These are phyloP conservation scores for Patagioenas fasciata DNA, from an alignment of 2,113 vertebrate species.

Conservation along the genomic window DNA sequence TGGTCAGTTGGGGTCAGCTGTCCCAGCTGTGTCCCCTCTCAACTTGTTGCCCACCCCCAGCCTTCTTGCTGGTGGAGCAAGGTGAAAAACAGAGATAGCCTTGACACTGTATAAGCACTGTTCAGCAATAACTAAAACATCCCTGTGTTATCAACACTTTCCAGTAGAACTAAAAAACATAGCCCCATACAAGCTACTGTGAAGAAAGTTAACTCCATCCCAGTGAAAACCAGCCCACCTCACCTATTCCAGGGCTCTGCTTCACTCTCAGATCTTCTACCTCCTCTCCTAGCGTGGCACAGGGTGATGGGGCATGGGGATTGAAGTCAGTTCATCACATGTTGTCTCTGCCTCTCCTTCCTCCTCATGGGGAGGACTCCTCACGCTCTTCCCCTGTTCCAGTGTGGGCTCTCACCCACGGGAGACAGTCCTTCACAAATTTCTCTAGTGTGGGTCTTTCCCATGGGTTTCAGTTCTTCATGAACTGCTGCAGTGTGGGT, in stretches of 20 bases:
- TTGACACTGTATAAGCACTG: no score
- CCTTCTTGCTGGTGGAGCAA: rapidly evolving
- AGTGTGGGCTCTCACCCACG: not conserved
- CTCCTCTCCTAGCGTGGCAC: rapidly evolving
- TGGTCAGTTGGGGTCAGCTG: not conserved
- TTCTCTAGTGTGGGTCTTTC: no score
- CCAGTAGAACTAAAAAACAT: not conserved
- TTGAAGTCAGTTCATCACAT: not conserved
- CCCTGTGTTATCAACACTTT: rapidly evolving
- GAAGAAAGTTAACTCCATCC: not conserved
- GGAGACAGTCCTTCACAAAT: no score
- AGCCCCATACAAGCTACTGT: not conserved
- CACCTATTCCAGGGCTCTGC: not conserved
- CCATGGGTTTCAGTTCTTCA: not conserved
- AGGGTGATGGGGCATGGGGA: not conserved
- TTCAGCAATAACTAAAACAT: not conserved
- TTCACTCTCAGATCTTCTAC: not conserved
- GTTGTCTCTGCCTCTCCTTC: not conserved
- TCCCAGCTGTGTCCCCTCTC: not conserved
- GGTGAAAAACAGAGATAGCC: not conserved
- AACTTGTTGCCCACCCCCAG: not conserved
- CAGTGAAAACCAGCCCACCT: not conserved
- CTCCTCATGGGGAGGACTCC: no score
- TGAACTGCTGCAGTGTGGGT: not conserved
- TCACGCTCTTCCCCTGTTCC: not conserved